Base-by-base conservation (phyloP, 2,113 vertebrate species). In the Cromileptes altivelis region DNA sequence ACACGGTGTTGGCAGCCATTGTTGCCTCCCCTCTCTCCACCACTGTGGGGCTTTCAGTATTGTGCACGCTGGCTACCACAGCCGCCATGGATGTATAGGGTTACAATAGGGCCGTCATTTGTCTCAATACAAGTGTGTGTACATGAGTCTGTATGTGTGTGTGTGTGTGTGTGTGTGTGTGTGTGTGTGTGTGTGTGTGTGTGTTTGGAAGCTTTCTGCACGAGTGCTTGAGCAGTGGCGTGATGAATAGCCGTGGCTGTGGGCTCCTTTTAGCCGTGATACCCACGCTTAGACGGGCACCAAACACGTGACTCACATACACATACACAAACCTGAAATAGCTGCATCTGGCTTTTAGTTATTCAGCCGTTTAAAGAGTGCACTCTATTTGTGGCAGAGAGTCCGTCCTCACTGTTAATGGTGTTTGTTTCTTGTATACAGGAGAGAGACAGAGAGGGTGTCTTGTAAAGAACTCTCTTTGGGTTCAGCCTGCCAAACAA, bases 1-100 rank as follows among this genome's bases (percentile, higher is more conserved):
- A 45, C 78, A 49, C n/a, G 14, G 50, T 10, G 25, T 55, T 52
- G 68, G 83, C 84, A 70, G 81, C 88, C 89, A 86, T 88, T 87
- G 80, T 87, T 80, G 64, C 65, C 37, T 42, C 33, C 56, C 11
- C 2, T 72, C 56, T 77, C 62, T 70, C 55, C 25, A 60, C 33
- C 49, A 3, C 80, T 55, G 52, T 64, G 68, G 78, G 40, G 63
- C 62, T 81, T 83, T 86, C 45, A 58, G 58, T 19, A 9, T 23
- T 50, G 52, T 68, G 10, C 42, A 23, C 2, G 13, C 33, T 2
- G 40, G 71, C 57, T 40, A 18, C 45, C 25, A 37, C 30, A 60
- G 33, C 71, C 1, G 17, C 27, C 17, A 21, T 67, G 68, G 12
- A 67, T 64, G 15, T 78, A 21, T 21, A 27, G 19, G 19, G 9